These are phyloP conservation scores for Atherix ibis DNA, from an alignment of 2,888 invertebrate genomes.

Conservation along the genomic window DNA sequence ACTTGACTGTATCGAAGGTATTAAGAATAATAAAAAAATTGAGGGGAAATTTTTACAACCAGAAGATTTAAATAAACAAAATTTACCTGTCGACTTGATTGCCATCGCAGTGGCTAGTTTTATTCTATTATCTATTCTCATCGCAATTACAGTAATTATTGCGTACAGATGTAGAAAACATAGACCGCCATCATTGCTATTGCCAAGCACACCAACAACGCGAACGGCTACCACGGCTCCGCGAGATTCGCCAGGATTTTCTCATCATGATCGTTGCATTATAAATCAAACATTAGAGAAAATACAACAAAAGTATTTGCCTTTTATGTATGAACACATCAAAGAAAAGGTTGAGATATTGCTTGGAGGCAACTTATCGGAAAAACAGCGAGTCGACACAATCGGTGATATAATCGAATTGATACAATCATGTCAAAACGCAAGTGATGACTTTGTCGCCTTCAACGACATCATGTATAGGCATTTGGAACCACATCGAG, in stretches of 20 bases:
- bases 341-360: slow-evolving; percentile 17
- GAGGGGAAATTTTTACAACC: slow-evolving; percentile 22
- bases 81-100: slow-evolving; percentile 1
- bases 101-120: slow-evolving; percentile 5
- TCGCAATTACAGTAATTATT: slow-evolving; percentile 11
- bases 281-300: slow-evolving; percentile 19
- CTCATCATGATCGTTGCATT: slow-evolving; percentile 17
- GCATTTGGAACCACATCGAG: slow-evolving; percentile 18
- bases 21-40: slow-evolving; percentile 18
- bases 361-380: slow-evolving; percentile 15
- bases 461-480: slow-evolving; percentile 21
- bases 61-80: slow-evolving; percentile 14
- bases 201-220: slow-evolving; percentile 2
- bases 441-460: slow-evolving; percentile 20
- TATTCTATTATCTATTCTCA: slow-evolving; percentile 10
- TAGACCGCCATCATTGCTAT: slow-evolving; percentile 3
- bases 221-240: slow-evolving; percentile 2
- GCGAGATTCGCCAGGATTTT: slow-evolving; percentile 13
- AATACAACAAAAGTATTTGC: slow-evolving; percentile 20
- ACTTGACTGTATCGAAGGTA: slow-evolving; percentile 21
- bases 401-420: slow-evolving; percentile 21
- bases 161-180: slow-evolving; percentile 10
- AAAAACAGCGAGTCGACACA: slow-evolving; percentile 20
- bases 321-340: slow-evolving; percentile 19
- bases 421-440: slow-evolving; percentile 17